Conservation (phyloP, 23 tunicate genomes). For the Phallusia fumigata region DNA sequence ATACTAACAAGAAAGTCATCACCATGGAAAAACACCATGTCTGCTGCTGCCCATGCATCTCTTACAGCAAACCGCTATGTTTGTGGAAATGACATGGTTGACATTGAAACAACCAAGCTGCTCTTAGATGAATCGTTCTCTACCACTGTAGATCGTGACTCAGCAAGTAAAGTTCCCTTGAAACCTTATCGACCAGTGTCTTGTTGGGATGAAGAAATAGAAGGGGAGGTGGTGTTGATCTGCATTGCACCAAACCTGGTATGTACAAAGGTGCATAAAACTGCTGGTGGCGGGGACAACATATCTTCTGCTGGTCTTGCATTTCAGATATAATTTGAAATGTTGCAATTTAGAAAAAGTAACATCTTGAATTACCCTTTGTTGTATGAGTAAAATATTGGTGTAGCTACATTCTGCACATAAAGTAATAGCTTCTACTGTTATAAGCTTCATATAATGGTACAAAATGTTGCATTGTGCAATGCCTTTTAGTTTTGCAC, state of each 20-base stretch:
- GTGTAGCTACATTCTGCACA: no score
- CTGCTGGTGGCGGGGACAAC: constrained; percentile 99
- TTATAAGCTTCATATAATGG: no score
- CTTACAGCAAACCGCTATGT: constrained; percentile 92
- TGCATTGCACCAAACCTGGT: constrained; percentile 93
- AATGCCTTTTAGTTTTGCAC: no score
- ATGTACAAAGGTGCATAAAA: constrained; percentile 82
- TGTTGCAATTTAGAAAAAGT: no score
- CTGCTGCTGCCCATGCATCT: constrained; percentile 92
- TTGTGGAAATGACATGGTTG: constrained; percentile 71
- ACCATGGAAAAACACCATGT: constrained; percentile 87
- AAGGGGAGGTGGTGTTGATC: constrained; percentile 50
- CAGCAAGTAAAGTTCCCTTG: constrained; percentile 55
- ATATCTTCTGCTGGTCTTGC: constrained; percentile 91
- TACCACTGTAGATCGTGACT: constrained; percentile 33
- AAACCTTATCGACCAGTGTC: constrained; percentile 78
- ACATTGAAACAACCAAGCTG: constrained; percentile 54
- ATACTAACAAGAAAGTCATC: constrained; percentile 67
- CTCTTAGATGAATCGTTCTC: constrained; percentile 76
- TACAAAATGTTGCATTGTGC: no score
- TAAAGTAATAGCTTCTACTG: no score
- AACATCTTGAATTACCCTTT: no score
- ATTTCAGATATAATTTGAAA: constrained; percentile 48
- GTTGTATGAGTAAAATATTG: no score
- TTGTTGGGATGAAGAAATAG: constrained; percentile 85